Evolutionary conservation across 2,888 invertebrate species (phyloP).

Genomic region (Pheosia tremula): DNA sequence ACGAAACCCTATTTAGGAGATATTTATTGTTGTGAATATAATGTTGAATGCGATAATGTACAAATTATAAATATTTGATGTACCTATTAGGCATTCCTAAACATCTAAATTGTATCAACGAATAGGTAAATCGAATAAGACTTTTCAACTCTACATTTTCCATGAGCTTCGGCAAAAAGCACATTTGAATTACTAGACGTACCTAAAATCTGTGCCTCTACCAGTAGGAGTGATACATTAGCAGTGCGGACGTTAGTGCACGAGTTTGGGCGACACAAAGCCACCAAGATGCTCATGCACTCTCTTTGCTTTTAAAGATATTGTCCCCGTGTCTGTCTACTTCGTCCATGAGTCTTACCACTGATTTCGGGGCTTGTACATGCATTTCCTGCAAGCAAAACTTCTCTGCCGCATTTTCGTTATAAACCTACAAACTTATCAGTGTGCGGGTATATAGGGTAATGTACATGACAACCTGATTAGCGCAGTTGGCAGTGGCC

Average conservation of each 20-base stretch:
- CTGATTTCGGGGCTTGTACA: slow-evolving; percentile 23
- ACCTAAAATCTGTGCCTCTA: slow-evolving; percentile 31
- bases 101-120: not conserved
- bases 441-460: not conserved
- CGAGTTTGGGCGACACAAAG: slow-evolving; percentile 50
- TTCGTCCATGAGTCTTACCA: slow-evolving; percentile 30
- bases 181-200: not conserved
- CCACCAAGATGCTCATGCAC: slow-evolving; percentile 56
- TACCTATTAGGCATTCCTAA: not conserved
- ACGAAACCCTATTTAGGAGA: slow-evolving; percentile 22
- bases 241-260: slow-evolving; percentile 41
- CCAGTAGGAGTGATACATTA: slow-evolving; percentile 65
- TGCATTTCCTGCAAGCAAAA: slow-evolving; percentile 23
- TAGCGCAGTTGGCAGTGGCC: too few species aligned
- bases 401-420: slow-evolving; percentile 12
- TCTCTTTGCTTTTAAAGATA: slow-evolving; percentile 67
- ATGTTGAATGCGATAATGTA: slow-evolving; percentile 15
- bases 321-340: slow-evolving; percentile 46
- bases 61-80: not conserved
- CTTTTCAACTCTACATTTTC: not conserved
- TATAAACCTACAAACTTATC: not conserved
- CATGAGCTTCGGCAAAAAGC: not conserved
- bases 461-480: too few species aligned
- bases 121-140: too few species aligned
- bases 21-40: slow-evolving; percentile 12